These are phyloP conservation scores for Hippotragus niger DNA, from an alignment of 2,113 vertebrate species.

Conservation along the genomic window DNA sequence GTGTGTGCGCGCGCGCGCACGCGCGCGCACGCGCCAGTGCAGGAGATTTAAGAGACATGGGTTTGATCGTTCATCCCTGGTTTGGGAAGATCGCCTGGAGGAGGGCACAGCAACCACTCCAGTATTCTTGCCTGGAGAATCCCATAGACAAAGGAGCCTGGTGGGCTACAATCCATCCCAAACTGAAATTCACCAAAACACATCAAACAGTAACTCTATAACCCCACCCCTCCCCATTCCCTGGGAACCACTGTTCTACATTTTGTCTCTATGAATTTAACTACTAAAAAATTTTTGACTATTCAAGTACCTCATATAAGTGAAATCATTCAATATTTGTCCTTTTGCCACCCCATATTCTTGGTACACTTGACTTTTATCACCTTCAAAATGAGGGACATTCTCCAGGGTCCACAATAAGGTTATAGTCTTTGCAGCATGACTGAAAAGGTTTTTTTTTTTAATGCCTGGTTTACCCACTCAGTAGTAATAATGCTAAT, in stretches of 20 bases:
- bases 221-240: too few species aligned
- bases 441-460: neutral
- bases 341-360: neutral
- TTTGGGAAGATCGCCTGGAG: rapidly evolving
- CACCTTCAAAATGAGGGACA: neutral
- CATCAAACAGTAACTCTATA: neutral
- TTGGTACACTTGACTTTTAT: neutral
- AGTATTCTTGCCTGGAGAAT: neutral
- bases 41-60: neutral
- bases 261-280: neutral
- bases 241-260: neutral
- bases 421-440: neutral
- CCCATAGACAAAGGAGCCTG: neutral
- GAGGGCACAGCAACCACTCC: neutral
- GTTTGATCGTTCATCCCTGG: neutral
- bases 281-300: neutral
- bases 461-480: neutral
- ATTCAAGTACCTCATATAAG: neutral
- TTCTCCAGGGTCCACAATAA: neutral
- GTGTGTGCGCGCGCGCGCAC: rapidly evolving
- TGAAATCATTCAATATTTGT: neutral
- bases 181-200: neutral
- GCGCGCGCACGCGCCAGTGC: rapidly evolving
- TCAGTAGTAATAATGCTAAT: neutral
- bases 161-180: neutral